Percentiles rank a stretch among this genome's conserved stretches.
phyloP scores from a whole-genome alignment of 2,797 vertebrate species.

The Enteromius treurensis region DNA sequence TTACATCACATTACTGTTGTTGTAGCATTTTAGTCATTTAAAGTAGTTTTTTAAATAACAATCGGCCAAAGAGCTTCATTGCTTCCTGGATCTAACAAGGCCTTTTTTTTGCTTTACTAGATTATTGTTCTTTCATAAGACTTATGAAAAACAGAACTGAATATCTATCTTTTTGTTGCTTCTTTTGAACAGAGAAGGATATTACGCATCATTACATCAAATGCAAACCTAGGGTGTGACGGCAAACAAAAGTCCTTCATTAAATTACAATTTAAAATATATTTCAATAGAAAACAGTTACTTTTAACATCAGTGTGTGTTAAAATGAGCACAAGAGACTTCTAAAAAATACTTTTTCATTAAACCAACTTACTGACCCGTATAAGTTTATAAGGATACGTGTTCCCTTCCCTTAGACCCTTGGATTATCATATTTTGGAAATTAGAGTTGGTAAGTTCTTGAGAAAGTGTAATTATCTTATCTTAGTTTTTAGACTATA shows the following conservation, averaged over 20 bases:
- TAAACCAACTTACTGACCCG: no score
- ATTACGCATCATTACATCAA: not conserved
- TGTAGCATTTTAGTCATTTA: not conserved
- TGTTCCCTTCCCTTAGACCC: not conserved
- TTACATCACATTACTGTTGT: slow-evolving; percentile 8
- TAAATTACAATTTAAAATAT: not conserved
- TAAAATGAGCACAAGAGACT: not conserved
- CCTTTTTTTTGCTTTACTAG: slow-evolving; percentile 14
- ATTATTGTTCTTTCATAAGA: slow-evolving; percentile 2
- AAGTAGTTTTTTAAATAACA: not conserved
- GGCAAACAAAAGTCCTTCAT: slow-evolving; percentile 35
- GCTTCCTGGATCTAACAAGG: not conserved
- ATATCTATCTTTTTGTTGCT: slow-evolving; percentile 2
- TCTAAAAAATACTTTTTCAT: not conserved
- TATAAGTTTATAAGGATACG: not conserved
- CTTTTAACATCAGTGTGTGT: not conserved
- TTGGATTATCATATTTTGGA: not conserved
- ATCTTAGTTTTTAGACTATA: slow-evolving; percentile 9
- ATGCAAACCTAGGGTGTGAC: slow-evolving; percentile 20
- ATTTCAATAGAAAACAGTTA: not conserved
- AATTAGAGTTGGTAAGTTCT: not conserved
- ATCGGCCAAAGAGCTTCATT: not conserved
- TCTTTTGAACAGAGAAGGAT: not conserved
- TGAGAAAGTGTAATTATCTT: slow-evolving; percentile 6
- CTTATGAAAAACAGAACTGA: slow-evolving; percentile 46